Evolutionary conservation across 2,797 vertebrate genomes (phyloP).

Genomic region (Pangasius sanitwongsei): DNA sequence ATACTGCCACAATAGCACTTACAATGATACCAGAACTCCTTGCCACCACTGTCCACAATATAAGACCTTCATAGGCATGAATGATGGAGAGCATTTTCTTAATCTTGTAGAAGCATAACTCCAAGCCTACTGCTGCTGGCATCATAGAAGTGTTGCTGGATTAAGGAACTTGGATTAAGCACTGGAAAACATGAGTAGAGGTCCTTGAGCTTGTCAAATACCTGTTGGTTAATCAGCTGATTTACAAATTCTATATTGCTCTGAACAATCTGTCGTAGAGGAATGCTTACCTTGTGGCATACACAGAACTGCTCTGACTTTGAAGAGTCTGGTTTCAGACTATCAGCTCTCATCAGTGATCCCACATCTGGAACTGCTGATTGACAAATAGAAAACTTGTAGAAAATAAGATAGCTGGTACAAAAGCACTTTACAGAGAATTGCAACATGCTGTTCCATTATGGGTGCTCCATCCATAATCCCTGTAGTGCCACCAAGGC

Average conservation of each 20-base stretch:
- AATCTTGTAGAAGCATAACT: neutral
- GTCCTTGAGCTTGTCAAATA: neutral
- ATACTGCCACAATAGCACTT: neutral
- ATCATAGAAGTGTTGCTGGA: neutral
- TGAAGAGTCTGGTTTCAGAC: neutral
- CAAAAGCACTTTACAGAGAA: neutral
- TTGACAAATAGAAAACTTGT: conserved; percentile 22
- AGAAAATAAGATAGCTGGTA: conserved; percentile 10
- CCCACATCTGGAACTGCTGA: conserved; percentile 7
- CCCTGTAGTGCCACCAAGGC: neutral
- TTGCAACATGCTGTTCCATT: conserved; percentile 6
- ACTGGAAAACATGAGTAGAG: neutral
- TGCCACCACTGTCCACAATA: neutral
- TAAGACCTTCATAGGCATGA: neutral
- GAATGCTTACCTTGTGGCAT: neutral
- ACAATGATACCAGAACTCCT: neutral
- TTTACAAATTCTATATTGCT: neutral
- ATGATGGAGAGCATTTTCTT: neutral
- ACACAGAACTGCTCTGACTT: neutral
- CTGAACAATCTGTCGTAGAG: neutral
- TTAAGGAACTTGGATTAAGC: neutral
- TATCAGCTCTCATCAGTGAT: neutral
- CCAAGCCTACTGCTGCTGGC: neutral
- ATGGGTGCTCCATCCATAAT: neutral
- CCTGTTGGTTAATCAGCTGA: neutral